Conservation (phyloP, 2,113 vertebrate genomes). For the Nycticorax nycticorax region DNA sequence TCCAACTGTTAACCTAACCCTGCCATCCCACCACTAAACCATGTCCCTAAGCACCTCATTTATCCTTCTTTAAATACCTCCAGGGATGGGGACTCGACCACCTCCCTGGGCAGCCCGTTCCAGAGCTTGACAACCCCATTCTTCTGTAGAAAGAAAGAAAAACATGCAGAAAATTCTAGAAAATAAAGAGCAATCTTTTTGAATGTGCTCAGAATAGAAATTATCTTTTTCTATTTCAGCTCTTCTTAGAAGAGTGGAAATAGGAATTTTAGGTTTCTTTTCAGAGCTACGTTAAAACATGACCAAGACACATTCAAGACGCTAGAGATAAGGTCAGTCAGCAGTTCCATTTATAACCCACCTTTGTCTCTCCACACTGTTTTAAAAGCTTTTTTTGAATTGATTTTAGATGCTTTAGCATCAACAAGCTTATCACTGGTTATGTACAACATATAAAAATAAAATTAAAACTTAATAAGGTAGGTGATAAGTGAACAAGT, state of each 20-base stretch:
- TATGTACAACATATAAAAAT: conserved; percentile 54
- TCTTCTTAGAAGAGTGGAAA: conserved; percentile 5
- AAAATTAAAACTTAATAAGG: conserved; percentile 63
- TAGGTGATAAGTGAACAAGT: conserved; percentile 42
- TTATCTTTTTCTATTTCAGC: background rate
- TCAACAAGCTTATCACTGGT: conserved; percentile 27
- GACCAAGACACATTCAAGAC: conserved; percentile 29
- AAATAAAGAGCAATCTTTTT: background rate
- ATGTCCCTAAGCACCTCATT: too few relatives aligned
- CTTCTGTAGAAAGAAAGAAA: background rate
- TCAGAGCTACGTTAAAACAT: conserved; percentile 34
- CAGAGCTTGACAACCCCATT: background rate
- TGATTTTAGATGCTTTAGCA: conserved; percentile 67
- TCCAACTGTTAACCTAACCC: too few relatives aligned
- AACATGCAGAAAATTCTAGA: background rate
- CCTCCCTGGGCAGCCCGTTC: too few relatives aligned
- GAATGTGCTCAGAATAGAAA: background rate
- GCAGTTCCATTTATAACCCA: conserved; percentile 70
- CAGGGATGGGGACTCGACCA: too few relatives aligned
- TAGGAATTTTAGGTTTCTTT: conserved; percentile 29
- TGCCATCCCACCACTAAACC: too few relatives aligned
- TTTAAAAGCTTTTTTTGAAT: conserved; percentile 74
- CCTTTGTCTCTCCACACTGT: background rate
- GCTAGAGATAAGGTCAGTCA: conserved; percentile 65
- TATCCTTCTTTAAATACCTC: too few relatives aligned